Percentiles rank a stretch among this genome's conserved stretches.
Conservation (phyloP, 2,888 invertebrate species). For the Trichopoda pennipes region DNA sequence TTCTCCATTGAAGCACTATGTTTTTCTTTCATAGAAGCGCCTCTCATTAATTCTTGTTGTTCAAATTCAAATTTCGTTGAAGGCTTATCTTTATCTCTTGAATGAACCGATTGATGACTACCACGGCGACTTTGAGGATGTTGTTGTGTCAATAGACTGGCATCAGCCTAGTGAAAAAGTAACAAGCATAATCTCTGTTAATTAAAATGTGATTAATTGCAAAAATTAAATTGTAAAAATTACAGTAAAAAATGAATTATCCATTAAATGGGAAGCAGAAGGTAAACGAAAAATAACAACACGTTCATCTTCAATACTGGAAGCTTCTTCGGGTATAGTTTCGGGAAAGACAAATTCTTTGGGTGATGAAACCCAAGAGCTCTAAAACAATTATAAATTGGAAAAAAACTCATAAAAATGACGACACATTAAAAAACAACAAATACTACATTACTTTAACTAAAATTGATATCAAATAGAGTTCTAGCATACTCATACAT, state of each 20-base stretch:
- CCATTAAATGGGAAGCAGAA: slow-evolving; percentile 87
- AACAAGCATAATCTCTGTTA: slow-evolving; percentile 4
- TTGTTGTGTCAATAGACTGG: slow-evolving; percentile 89
- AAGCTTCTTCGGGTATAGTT: slow-evolving; percentile 95
- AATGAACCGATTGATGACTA: slow-evolving; percentile 79
- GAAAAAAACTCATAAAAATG: slow-evolving; percentile 34
- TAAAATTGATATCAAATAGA: not conserved
- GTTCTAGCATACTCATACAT: slow-evolving; percentile 63
- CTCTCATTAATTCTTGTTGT: slow-evolving; percentile 79
- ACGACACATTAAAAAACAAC: slow-evolving; percentile 38
- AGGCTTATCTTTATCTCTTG: slow-evolving; percentile 78
- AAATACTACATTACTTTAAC: slow-evolving; percentile 35
- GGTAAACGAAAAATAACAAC: slow-evolving; percentile 93
- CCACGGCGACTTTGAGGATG: slow-evolving; percentile 79
- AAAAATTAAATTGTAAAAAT: slow-evolving; percentile 40
- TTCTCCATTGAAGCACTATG: slow-evolving; percentile 87
- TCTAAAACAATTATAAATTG: slow-evolving; percentile 79
- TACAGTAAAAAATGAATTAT: slow-evolving; percentile 91
- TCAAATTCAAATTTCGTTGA: slow-evolving; percentile 80
- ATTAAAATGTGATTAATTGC: not conserved
- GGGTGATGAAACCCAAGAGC: slow-evolving; percentile 90
- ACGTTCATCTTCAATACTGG: slow-evolving; percentile 95
- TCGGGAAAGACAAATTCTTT: slow-evolving; percentile 94
- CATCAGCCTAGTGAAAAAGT: slow-evolving; percentile 84
- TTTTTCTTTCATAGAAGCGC: slow-evolving; percentile 79